Percentiles rank a stretch among this genome's conserved stretches.
These are phyloP conservation scores for Pygoscelis adeliae DNA, from an alignment of 2,113 vertebrate species.

Conservation along the genomic window DNA sequence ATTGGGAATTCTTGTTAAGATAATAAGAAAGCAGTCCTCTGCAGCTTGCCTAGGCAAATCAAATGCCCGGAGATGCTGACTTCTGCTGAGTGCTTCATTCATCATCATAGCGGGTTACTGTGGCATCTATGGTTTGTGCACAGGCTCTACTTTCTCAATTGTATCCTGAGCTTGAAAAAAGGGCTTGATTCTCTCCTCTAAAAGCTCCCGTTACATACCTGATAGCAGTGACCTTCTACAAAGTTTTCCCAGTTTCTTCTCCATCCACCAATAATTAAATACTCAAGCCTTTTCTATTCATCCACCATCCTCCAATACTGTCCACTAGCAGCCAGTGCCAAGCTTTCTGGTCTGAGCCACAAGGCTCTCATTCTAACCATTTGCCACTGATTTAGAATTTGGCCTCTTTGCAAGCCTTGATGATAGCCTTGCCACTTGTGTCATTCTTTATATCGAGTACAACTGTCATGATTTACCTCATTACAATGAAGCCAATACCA, in stretches of 20 bases:
- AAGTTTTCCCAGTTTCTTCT: not conserved
- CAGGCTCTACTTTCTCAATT: not conserved
- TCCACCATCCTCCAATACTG: not conserved
- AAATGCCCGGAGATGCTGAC: not conserved
- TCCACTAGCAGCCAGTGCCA: not conserved
- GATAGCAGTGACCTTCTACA: not conserved
- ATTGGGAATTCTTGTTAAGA: not conserved
- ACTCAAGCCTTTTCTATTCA: not conserved
- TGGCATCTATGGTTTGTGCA: not conserved
- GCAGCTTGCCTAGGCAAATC: not conserved
- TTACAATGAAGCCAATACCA: not conserved
- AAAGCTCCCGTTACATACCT: not conserved
- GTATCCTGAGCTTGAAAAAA: not conserved
- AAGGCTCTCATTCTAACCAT: not conserved
- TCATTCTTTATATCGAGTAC: not conserved
- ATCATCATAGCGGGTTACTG: accelerated
- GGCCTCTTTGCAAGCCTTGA: not conserved
- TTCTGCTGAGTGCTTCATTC: not conserved
- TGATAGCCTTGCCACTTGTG: not conserved
- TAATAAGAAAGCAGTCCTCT: not conserved
- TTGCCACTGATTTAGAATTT: not conserved
- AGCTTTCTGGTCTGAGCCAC: not conserved
- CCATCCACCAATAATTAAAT: not conserved
- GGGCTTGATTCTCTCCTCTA: not conserved
- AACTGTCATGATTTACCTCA: not conserved